phyloP scores from a whole-genome alignment of 2,113 vertebrate species.

The Cinclus cinclus region DNA sequence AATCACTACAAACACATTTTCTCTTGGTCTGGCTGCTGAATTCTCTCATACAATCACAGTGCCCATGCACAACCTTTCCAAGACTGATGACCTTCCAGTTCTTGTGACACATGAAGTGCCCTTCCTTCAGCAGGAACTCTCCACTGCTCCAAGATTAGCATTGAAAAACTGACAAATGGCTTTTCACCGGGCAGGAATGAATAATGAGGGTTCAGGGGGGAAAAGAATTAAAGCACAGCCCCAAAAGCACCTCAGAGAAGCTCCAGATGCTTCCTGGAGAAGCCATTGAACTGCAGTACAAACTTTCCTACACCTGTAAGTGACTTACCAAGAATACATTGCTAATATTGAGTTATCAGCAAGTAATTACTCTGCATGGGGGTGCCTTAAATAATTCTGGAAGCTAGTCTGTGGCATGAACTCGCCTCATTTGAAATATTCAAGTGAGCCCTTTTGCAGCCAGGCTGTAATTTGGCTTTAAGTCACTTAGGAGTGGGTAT shows the following conservation, averaged over 20 bases:
- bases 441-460: background rate
- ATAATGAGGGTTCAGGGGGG: background rate
- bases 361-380: background rate
- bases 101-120: background rate
- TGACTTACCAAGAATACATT: background rate
- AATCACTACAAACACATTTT: background rate
- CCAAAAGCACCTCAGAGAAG: background rate
- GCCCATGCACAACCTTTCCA: background rate
- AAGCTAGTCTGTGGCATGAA: background rate
- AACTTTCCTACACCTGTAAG: background rate
- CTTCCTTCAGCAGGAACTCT: background rate
- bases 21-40: background rate
- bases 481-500: background rate
- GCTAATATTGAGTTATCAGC: background rate
- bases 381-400: background rate
- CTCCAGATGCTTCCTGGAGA: background rate
- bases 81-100: background rate
- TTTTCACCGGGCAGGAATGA: background rate
- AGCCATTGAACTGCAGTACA: background rate
- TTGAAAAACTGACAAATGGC: background rate
- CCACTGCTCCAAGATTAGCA: background rate
- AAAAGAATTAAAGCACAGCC: background rate
- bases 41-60: background rate
- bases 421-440: accelerated
- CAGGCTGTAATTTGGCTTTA: background rate